Conservation (phyloP, 2,113 vertebrate species). For the Riparia riparia region DNA sequence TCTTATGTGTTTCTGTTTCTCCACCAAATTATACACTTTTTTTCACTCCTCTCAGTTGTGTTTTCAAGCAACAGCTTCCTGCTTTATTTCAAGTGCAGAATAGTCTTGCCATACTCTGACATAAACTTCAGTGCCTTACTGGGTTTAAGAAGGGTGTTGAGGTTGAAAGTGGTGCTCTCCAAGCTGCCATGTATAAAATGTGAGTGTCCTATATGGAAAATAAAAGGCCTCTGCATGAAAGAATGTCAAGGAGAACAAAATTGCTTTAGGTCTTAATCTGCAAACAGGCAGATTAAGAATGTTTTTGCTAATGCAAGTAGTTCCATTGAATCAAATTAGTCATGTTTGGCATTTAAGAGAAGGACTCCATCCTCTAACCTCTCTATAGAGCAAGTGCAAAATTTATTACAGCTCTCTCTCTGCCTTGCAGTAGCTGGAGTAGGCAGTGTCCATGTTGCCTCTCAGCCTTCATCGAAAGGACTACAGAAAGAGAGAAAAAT, state of each 20-base stretch:
- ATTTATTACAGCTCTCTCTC: background rate
- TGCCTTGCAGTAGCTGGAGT: background rate
- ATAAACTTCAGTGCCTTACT: background rate
- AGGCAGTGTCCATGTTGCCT: background rate
- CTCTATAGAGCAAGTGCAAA: background rate
- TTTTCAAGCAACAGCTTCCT: background rate
- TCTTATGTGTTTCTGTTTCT: background rate
- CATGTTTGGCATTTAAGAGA: background rate
- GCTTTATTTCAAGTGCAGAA: background rate
- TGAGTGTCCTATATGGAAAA: background rate
- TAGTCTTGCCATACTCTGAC: background rate
- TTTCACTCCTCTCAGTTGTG: background rate
- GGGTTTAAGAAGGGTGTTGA: background rate
- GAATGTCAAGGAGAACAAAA: background rate
- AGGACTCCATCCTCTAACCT: background rate
- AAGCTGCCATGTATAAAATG: constrained; percentile 20
- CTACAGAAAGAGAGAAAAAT: background rate
- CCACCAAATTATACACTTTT: background rate
- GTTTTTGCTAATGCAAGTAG: background rate
- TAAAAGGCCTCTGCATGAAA: background rate
- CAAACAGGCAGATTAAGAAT: background rate
- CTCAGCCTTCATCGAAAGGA: background rate
- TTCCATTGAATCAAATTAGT: background rate
- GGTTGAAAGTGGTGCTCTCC: background rate
- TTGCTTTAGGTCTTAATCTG: background rate